Base-by-base conservation (phyloP, 2,113 vertebrate genomes). In the Gobius niger region DNA sequence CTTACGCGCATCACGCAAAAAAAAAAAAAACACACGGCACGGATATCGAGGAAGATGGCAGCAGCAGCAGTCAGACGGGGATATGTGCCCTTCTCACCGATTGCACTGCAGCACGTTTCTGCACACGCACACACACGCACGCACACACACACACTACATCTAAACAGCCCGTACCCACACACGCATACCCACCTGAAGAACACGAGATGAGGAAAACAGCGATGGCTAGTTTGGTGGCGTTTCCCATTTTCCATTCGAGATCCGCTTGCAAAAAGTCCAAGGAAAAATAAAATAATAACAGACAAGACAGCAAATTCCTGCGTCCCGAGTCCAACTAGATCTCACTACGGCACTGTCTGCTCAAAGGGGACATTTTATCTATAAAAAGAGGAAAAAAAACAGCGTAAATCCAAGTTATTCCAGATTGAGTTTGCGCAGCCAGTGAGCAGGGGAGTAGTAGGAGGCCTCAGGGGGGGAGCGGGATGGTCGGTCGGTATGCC, bases 121-220 rank as follows among this genome's bases (percentile, higher is more conserved):
- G 49, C 71, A 69, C 51, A 62, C 70, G 67, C 80, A 67, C 42
- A 47, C 61, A 44, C 10, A 75, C 47, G 57, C 34, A 19, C 46
- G 14, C 60, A 71, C 47, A 66, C 59, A 10, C 51, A 51, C 19
- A 60, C 59, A 77, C 24, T 34, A 34, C 24, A 34, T 34, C 24
- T 34, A 34, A 34, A 34, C 3, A 34, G 24, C 24, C 24, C 1
- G 24, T 34, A 34, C 24, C 24, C 24, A 34, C 47, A 14, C 59
- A 67, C 65, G 51, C 85, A 78, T 77, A 94, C 97, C 93, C 92
- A 99, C 97, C 98, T 96, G 98, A 99, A 87, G 96, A 98, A 76
- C 96, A 99, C 66, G 98, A 98, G 93, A 98, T 96, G 90, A 99
- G 96, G 94, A 99, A 96, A 85, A 99, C 96, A 74, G 97, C 97